A percentile compares a stretch with the other conserved stretches of the same genome.
Conservation (phyloP, 2,113 vertebrate genomes). For the Neolamprologus tretocephalus region DNA sequence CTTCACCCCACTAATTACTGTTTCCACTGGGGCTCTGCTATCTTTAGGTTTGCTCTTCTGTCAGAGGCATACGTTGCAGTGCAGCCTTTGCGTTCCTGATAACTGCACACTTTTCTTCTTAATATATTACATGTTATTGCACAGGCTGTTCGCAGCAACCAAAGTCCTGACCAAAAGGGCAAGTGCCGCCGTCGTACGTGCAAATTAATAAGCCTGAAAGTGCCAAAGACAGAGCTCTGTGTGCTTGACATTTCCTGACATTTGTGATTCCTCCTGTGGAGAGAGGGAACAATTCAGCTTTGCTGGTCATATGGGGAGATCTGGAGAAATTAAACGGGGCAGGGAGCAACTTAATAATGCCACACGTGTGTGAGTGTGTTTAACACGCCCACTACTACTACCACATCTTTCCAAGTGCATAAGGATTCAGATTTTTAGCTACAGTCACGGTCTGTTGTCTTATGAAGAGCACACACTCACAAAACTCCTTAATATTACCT, state of each 20-base stretch:
- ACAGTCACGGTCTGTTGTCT: neutral
- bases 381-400: neutral
- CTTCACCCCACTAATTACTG: conserved; percentile 62
- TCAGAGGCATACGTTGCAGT: conserved; percentile 21
- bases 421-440: neutral
- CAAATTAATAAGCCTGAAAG: conserved; percentile 44
- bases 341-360: conserved; percentile 51
- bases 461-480: neutral
- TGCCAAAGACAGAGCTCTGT: conserved; percentile 35
- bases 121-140: neutral
- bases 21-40: conserved; percentile 62
- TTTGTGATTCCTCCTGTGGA: conserved; percentile 53
- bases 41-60: conserved; percentile 58
- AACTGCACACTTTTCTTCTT: neutral
- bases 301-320: conserved; percentile 36
- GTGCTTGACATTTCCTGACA: conserved; percentile 68
- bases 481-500: neutral
- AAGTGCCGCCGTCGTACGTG: conserved; percentile 5
- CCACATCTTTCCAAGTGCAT: neutral
- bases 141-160: neutral
- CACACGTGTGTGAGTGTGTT: conserved; percentile 11
- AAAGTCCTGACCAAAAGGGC: conserved; percentile 43
- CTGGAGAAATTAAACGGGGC: conserved; percentile 20
- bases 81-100: conserved; percentile 9
- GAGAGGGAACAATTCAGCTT: conserved; percentile 47